These are phyloP conservation scores for Neuroterus valhalla DNA, from an alignment of 1,140 invertebrate species.

Conservation along the genomic window DNA sequence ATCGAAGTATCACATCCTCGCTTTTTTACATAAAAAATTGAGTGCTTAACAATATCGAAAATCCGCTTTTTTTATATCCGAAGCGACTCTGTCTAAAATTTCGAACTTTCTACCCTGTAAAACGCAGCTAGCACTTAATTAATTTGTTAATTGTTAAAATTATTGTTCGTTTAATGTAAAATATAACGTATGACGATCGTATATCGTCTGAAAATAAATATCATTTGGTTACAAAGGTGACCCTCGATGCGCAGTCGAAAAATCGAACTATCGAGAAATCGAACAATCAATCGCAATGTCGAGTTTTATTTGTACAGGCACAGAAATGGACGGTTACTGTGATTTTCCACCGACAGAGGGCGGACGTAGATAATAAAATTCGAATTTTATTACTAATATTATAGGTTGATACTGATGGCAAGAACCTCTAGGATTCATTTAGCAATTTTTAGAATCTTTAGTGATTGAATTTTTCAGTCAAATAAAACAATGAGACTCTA, in stretches of 20 bases:
- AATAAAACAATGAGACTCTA: no score
- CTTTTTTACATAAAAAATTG: background rate
- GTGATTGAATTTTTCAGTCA: no score
- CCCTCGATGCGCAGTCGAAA: background rate
- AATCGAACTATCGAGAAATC: background rate
- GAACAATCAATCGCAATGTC: no score
- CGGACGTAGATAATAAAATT: no score
- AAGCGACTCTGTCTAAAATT: background rate
- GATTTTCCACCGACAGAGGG: conserved; percentile 8
- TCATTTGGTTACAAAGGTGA: conserved; percentile 7
- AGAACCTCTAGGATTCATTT: no score
- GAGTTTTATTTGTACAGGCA: conserved; percentile 35
- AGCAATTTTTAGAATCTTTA: no score
- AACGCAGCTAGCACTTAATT: conserved; percentile 4
- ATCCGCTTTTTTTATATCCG: conserved; percentile 7
- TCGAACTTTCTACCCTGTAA: conserved; percentile 6
- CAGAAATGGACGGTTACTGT: conserved; percentile 41
- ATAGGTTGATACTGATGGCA: no score
- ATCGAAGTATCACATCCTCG: background rate
- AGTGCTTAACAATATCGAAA: background rate
- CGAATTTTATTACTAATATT: background rate
- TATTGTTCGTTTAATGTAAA: no score
- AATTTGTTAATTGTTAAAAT: background rate
- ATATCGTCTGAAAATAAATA: conserved; percentile 1
- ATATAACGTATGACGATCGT: conserved; percentile 5